A percentile compares a stretch with the other conserved stretches of the same genome.
These are phyloP conservation scores for Ormyrus thymus DNA, from an alignment of 2,888 invertebrate species.

Conservation along the genomic window DNA sequence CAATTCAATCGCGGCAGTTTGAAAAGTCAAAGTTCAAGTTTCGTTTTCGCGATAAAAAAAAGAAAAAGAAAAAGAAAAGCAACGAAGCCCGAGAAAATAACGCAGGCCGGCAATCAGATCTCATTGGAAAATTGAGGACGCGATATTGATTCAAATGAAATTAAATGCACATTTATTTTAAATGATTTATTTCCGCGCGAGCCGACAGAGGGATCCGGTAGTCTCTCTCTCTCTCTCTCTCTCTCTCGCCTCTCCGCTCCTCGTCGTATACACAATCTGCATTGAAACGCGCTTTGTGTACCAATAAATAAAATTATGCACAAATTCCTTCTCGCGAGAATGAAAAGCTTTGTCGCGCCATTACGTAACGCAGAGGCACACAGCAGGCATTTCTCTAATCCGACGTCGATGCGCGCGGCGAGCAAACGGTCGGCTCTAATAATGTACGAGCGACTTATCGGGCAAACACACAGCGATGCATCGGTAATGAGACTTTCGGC, in stretches of 20 bases:
- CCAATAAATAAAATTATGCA: constrained; percentile 5
- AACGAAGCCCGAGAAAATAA: too few species aligned
- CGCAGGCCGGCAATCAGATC: too few species aligned
- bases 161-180: constrained; percentile 54
- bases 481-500: neutral
- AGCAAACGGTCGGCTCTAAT: constrained; percentile 5
- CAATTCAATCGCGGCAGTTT: too few species aligned
- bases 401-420: constrained; percentile 28
- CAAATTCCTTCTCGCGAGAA: too few species aligned
- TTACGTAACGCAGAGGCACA: neutral
- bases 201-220: constrained; percentile 23
- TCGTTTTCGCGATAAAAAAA: too few species aligned
- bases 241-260: too few species aligned
- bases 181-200: constrained; percentile 64
- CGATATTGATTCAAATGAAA: neutral
- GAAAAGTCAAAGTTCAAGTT: too few species aligned
- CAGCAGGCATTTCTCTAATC: neutral
- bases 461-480: neutral
- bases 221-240: neutral
- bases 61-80: too few species aligned
- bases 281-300: neutral
- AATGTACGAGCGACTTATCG: constrained; percentile 6
- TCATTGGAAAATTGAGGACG: too few species aligned
- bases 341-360: neutral
- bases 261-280: neutral